Evolutionary conservation across 2,113 vertebrate genomes (phyloP), one percentile per base, ranked within the genome.

Genomic region (Alligator mississippiensis): DNA sequence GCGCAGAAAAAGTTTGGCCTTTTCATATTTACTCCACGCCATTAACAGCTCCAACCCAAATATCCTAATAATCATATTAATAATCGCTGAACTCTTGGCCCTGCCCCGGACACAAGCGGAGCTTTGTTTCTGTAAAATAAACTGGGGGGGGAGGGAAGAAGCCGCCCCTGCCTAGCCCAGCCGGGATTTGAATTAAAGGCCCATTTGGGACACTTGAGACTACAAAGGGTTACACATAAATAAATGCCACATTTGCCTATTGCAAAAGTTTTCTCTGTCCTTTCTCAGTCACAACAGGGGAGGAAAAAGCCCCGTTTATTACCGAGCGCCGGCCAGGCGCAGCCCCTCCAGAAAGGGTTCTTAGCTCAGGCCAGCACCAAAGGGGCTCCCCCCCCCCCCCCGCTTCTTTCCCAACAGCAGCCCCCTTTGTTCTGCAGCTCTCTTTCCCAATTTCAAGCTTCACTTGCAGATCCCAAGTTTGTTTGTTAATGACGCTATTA

Each of bases 401-500:
- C 19, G 2, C 19, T 60, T 60, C 19, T 59, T 82, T 81, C 93
- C 93, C 97, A 99, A 99, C 98, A 99, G 98, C 98, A 98, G 97
- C 95, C 96, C 94, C 96, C 98, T 99, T 99, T 99, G 99, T 99
- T 99, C 98, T 97, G 97, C 92, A 77, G 96, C 97, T 97, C 97
- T 98, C 98, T 97, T 97, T 98, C 97, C 98, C 98, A 97, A 97
- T 98, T 98, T 98, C 98, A 98, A 98, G 98, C 98, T 98, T 98
- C 98, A 98, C 98, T 98, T 97, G 97, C 97, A 96, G 97, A 97
- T 97, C 98, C 98, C 96, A 98, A 98, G 97, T 98, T 98, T 98
- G 98, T 98, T 98, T 98, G 98, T 98, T 98, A 98, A 98, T 98
- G 98, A 98, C 98, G 97, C 98, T 98, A 98, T 98, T 98, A 98